A percentile compares a stretch with the other conserved stretches of the same genome.
These are phyloP conservation scores for Dicranocentrus wangi DNA, from an alignment of 2,888 invertebrate genomes.

Conservation along the genomic window DNA sequence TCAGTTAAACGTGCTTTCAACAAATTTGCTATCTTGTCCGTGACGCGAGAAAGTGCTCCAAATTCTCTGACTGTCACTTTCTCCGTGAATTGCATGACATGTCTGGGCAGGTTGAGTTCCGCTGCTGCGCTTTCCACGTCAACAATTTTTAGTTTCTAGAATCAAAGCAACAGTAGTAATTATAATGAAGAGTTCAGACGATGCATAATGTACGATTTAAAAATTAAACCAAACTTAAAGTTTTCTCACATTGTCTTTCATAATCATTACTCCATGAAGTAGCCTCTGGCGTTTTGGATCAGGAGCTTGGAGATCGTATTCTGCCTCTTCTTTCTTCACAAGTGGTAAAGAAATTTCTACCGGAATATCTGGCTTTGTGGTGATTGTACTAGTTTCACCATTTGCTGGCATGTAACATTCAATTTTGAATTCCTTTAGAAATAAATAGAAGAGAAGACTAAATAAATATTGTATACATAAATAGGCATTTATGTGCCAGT, in stretches of 20 bases:
- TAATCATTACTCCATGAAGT: slow-evolving; percentile 91
- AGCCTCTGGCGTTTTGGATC: slow-evolving; percentile 91
- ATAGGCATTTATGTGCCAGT: neutral
- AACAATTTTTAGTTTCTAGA: slow-evolving; percentile 84
- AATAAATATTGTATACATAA: slow-evolving; percentile 17
- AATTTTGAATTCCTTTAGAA: slow-evolving; percentile 84
- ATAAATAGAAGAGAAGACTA: slow-evolving; percentile 20
- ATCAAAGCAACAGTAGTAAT: neutral
- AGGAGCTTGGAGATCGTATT: slow-evolving; percentile 86
- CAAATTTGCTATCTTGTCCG: slow-evolving; percentile 66
- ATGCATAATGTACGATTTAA: too few species aligned
- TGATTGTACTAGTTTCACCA: slow-evolving; percentile 94
- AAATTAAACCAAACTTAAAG: slow-evolving; percentile 3
- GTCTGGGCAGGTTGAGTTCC: slow-evolving; percentile 88
- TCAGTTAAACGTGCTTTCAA: slow-evolving; percentile 76
- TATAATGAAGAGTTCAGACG: too few species aligned
- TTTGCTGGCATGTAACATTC: slow-evolving; percentile 98
- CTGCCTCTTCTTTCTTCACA: slow-evolving; percentile 84
- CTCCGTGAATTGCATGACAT: slow-evolving; percentile 82
- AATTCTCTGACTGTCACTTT: slow-evolving; percentile 67
- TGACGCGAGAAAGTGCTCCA: slow-evolving; percentile 67
- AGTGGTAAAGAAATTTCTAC: slow-evolving; percentile 90
- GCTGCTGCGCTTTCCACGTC: slow-evolving; percentile 91
- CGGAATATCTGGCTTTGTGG: slow-evolving; percentile 89
- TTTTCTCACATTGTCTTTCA: slow-evolving; percentile 83